Evolutionary conservation across 2,113 vertebrate species (phyloP).

Genomic region (Chaetodon trifascialis): DNA sequence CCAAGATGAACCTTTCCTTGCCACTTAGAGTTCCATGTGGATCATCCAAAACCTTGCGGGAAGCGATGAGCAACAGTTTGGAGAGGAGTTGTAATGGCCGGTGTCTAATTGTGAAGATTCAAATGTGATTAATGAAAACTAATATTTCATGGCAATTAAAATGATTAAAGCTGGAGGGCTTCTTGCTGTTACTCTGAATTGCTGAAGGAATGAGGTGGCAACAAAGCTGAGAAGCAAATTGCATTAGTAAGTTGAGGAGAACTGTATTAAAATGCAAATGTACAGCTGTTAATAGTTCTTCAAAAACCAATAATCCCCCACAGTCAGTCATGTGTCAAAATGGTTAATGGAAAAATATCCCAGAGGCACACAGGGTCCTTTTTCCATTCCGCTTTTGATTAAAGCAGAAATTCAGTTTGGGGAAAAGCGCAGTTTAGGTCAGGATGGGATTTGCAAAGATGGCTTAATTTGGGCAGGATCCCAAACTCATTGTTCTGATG

Average conservation of each 20-base stretch:
- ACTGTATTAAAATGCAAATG: slow-evolving; percentile 99
- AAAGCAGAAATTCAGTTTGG: slow-evolving; percentile 92
- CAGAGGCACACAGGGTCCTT: slow-evolving; percentile 92
- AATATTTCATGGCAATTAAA: slow-evolving; percentile 86
- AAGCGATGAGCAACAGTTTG: slow-evolving; percentile 58
- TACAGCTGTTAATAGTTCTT: slow-evolving; percentile 99
- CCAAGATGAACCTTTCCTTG: slow-evolving; percentile 9
- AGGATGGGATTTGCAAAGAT: slow-evolving; percentile 70
- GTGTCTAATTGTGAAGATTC: slow-evolving; percentile 72
- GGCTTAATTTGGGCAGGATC: slow-evolving; percentile 69
- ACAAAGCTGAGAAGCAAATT: slow-evolving; percentile 96
- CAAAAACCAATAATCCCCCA: slow-evolving; percentile 99
- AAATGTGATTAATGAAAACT: slow-evolving; percentile 83
- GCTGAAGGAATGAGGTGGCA: slow-evolving; percentile 91
- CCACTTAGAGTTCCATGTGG: slow-evolving; percentile 21
- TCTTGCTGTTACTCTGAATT: slow-evolving; percentile 86
- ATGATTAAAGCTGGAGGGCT: slow-evolving; percentile 82
- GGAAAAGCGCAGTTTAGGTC: slow-evolving; percentile 85
- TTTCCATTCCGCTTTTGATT: slow-evolving; percentile 98
- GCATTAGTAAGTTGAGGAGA: slow-evolving; percentile 95
- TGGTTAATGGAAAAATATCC: slow-evolving; percentile 99
- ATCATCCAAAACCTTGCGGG: slow-evolving; percentile 34
- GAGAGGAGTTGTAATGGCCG: slow-evolving; percentile 38
- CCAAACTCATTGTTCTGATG: slow-evolving; percentile 72
- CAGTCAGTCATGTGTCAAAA: slow-evolving; percentile 99